Conservation (phyloP, 2,888 invertebrate genomes). For the Mesochorus sp. region DNA sequence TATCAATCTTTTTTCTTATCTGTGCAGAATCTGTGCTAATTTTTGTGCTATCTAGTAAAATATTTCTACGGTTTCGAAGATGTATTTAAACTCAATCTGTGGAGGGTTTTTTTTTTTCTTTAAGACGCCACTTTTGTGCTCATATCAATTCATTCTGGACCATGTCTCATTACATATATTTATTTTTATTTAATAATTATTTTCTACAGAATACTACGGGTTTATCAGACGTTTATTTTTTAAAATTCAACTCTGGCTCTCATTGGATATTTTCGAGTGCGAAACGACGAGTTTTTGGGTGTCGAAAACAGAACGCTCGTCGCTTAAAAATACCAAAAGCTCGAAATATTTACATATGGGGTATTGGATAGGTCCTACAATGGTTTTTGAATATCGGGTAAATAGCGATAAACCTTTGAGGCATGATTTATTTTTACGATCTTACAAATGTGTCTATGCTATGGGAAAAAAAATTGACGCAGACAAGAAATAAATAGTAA, state of each 20-base stretch:
- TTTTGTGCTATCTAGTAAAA: constrained; percentile 31
- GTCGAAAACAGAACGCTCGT: neutral
- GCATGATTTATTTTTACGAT: constrained; percentile 3
- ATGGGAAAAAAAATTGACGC: constrained; percentile 35
- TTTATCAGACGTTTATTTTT: constrained; percentile 1
- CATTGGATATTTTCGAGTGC: neutral
- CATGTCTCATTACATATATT: constrained; percentile 3
- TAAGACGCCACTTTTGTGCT: neutral
- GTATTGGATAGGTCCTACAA: constrained; percentile 43
- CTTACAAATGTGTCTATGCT: constrained; percentile 16
- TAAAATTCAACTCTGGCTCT: neutral
- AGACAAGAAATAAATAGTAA: constrained; percentile 25
- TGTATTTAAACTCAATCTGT: neutral
- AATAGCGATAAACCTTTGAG: constrained; percentile 32
- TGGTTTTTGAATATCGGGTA: constrained; percentile 19
- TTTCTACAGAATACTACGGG: constrained; percentile 11
- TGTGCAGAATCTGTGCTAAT: constrained; percentile 15
- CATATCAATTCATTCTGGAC: constrained; percentile 1
- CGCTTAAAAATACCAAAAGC: constrained; percentile 5
- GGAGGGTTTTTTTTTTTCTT: no score
- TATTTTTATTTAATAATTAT: neutral
- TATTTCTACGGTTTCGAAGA: constrained; percentile 16
- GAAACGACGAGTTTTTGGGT: neutral
- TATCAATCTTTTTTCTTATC: neutral
- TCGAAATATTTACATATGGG: constrained; percentile 32